These are phyloP conservation scores for Rhabdomys dilectus DNA, from an alignment of 2,113 vertebrate genomes.

Conservation along the genomic window DNA sequence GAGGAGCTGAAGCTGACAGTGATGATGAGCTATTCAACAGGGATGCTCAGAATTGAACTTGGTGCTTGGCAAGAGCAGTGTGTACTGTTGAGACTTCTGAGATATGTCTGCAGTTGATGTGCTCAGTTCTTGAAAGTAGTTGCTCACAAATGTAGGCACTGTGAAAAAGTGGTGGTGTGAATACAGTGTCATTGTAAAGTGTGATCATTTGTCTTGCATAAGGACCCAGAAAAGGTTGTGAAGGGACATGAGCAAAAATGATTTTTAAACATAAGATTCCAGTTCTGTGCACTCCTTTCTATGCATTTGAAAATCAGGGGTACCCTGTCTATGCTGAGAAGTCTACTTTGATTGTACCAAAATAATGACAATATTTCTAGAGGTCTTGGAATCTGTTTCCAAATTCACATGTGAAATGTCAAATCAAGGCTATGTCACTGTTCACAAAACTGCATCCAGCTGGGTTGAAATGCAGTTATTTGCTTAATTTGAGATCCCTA, in stretches of 20 bases:
- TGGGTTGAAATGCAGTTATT: neutral
- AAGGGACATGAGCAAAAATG: neutral
- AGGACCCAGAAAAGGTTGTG: accelerated
- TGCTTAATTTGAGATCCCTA: neutral
- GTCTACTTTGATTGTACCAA: neutral
- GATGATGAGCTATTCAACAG: neutral
- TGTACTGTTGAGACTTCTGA: neutral
- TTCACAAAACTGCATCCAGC: neutral
- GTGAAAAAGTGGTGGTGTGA: neutral
- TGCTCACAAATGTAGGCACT: neutral
- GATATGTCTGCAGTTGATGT: neutral
- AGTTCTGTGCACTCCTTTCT: neutral
- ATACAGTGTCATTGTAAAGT: neutral
- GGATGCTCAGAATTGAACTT: neutral
- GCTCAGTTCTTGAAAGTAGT: neutral
- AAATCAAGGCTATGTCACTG: neutral
- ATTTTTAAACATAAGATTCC: neutral
- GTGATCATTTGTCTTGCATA: neutral
- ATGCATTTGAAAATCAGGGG: neutral
- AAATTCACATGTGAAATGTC: neutral
- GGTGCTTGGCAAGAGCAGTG: neutral
- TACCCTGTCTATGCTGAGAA: neutral
- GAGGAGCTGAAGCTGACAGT: neutral
- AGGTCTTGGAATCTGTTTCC: neutral
- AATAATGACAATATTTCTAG: neutral